Evolutionary conservation across 2,113 vertebrate genomes (phyloP), one percentile per base, ranked within the genome.

Genomic region (Origma solitaria): DNA sequence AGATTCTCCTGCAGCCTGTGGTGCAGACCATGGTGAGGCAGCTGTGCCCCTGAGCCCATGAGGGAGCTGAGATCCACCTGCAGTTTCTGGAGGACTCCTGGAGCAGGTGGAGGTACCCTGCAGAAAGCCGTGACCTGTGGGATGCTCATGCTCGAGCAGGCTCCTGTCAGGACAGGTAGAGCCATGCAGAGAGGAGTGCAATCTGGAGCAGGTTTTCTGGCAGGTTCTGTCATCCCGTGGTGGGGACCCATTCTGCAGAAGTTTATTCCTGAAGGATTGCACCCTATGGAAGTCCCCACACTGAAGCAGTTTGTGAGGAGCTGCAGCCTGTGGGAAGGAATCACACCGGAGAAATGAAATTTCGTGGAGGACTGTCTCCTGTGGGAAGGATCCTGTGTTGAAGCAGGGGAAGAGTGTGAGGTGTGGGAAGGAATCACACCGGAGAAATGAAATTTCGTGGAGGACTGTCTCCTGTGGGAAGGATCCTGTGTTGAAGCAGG

Each of bases 211-310:
- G 15, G 9, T 56, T 84, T 79, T 62, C 66, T 38, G 25, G 19
- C 31, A 73, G 15, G 5, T 22, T 31, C 30, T 62, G 25, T 58
- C 25, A 57, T 23, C 25, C 37, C 6, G 1, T 28, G 40, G 14
- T 42, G 9, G 23, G 6, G 1, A 31, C 16, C 11, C 22, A 27
- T 13, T 11, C 12, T 66, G 15, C 33, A 47, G 18, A 24, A 38
- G 18, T 5, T 42, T 51, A 37, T 82, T 47, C 40, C 21, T 61
- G 47, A 35, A 33, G 25, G 30, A 42, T 17, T 61, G 35, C 8
- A 23, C 9, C 0, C 0, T 10, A 10, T 27, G 11, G 11, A 1
- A 35, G 25, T 47, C n/a, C 17, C 10, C 7, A 13, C 4, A 4
- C 17, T 76, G 61, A 53, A 61, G 21, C 17, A 31, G 25, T 69